Evolutionary conservation across 2,113 vertebrate species (phyloP).

Genomic region (Vombatus ursinus): DNA sequence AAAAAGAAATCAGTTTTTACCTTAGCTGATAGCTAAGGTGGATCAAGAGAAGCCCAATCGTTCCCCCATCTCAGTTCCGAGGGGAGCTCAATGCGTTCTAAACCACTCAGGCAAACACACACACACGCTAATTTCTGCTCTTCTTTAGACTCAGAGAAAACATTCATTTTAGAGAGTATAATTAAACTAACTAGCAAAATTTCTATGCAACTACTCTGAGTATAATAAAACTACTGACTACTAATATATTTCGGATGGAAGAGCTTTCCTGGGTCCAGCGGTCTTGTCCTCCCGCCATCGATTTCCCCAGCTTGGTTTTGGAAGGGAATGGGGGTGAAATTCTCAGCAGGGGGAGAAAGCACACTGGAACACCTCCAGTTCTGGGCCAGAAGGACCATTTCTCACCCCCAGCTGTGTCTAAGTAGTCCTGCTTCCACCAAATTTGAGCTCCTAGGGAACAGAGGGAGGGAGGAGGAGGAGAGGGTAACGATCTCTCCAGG

Average conservation of each 20-base stretch:
- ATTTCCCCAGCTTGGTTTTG: neutral
- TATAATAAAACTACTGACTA: neutral
- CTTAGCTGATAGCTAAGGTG: neutral
- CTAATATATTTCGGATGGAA: neutral
- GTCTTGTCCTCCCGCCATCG: neutral
- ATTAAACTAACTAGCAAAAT: neutral
- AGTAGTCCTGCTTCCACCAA: constrained; percentile 27
- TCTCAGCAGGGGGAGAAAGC: constrained; percentile 39
- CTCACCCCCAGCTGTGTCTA: constrained; percentile 16
- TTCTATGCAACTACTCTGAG: neutral
- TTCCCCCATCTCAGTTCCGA: neutral
- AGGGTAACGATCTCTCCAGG: neutral
- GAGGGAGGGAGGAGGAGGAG: neutral
- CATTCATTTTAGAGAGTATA: neutral
- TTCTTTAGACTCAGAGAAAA: neutral
- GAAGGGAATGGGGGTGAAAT: constrained; percentile 27
- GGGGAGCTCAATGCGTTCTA: neutral
- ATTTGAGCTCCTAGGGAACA: neutral
- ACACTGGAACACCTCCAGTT: constrained; percentile 7
- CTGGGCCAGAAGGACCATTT: neutral
- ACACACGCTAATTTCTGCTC: neutral
- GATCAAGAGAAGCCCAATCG: neutral
- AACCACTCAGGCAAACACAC: neutral
- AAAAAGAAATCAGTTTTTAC: neutral
- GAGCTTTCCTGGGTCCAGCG: neutral